Evolutionary conservation across 2,113 vertebrate species (phyloP).

Genomic region (Calidris pygmaea): DNA sequence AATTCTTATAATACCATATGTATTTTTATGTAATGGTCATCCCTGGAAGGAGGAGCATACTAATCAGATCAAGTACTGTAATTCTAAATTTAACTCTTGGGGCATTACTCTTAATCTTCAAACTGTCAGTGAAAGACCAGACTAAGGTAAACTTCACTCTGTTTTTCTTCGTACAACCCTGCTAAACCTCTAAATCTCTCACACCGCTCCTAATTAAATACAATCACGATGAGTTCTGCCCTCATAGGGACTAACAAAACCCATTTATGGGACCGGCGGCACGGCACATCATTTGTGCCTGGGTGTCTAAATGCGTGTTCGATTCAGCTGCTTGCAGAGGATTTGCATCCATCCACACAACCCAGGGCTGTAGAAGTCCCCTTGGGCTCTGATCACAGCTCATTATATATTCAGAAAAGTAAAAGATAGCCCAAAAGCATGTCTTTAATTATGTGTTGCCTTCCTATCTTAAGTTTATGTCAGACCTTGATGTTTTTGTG

Average conservation of each 20-base stretch:
- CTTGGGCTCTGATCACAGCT: conserved; percentile 39
- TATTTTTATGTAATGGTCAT: background rate
- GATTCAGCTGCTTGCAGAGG: background rate
- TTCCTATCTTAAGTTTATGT: conserved; percentile 62
- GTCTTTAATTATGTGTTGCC: conserved; percentile 66
- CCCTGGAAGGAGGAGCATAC: background rate
- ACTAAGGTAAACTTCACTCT: background rate
- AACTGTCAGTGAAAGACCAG: background rate
- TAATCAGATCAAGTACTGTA: conserved; percentile 8
- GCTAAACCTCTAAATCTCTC: background rate
- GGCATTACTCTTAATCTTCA: background rate
- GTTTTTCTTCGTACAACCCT: background rate
- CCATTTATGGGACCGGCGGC: background rate
- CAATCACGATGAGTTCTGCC: background rate
- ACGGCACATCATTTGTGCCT: background rate
- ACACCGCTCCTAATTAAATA: background rate
- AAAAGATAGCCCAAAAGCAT: conserved; percentile 57
- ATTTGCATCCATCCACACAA: conserved; percentile 24
- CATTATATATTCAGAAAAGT: conserved; percentile 42
- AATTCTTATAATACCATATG: background rate
- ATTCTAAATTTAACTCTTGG: background rate
- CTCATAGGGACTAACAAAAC: background rate
- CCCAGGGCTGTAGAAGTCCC: background rate
- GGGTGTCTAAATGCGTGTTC: background rate
- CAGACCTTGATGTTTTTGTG: conserved; percentile 67